Percentiles rank a stretch among this genome's conserved stretches.
Conservation (phyloP, 1,140 invertebrate species). For the Drosophila jambulina region DNA sequence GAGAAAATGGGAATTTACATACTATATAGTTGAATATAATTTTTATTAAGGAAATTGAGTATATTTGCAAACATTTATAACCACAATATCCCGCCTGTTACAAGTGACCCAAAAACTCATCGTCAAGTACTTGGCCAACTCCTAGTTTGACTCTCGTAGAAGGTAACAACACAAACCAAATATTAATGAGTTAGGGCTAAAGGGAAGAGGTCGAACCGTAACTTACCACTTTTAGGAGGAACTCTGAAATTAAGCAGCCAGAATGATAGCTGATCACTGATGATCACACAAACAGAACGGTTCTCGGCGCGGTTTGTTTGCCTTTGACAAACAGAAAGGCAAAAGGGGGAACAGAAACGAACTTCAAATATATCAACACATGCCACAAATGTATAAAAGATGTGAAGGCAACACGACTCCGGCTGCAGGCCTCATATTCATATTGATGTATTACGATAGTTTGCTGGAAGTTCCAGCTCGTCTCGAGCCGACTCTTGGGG, state of each 20-base stretch:
- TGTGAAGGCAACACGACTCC: conserved; percentile 23
- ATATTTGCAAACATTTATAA: too few relatives aligned
- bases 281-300: conserved; percentile 50
- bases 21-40: neutral
- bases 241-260: conserved; percentile 32
- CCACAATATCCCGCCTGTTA: neutral
- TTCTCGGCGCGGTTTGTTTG: conserved; percentile 59
- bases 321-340: conserved; percentile 64
- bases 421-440: conserved; percentile 67
- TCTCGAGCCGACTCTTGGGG: conserved; percentile 18
- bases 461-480: conserved; percentile 58
- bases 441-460: conserved; percentile 78
- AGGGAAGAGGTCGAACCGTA: conserved; percentile 25
- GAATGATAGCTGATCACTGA: conserved; percentile 37
- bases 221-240: conserved; percentile 36
- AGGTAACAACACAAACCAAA: conserved; percentile 31
- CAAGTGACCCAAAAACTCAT: conserved; percentile 13
- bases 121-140: conserved; percentile 5
- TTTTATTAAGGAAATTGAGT: too few relatives aligned
- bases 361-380: conserved; percentile 77
- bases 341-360: conserved; percentile 55
- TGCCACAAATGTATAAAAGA: conserved; percentile 53
- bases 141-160: conserved; percentile 1
- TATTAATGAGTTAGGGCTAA: conserved; percentile 49
- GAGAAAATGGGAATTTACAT: neutral